Percentiles rank a stretch among this genome's conserved stretches.
Conservation (phyloP, 92 coral and sea anemone species). For the Anthopleura xanthogrammica region DNA sequence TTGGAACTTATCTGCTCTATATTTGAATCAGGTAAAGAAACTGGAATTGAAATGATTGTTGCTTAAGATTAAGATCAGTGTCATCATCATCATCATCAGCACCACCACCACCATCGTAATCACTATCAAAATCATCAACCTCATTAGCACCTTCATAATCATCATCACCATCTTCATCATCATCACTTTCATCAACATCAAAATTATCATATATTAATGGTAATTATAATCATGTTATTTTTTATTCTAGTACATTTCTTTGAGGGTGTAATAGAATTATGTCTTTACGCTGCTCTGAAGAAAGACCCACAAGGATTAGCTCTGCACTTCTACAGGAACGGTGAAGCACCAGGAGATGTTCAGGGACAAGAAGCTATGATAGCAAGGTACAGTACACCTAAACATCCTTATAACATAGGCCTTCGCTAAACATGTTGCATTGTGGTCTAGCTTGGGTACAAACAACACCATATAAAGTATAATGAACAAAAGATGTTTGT, state of each 20-base stretch:
- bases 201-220: not conserved
- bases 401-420: not conserved
- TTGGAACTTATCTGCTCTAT: slow-evolving; percentile 77
- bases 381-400: slow-evolving; percentile 54
- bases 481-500: too few relatives aligned
- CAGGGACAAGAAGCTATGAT: slow-evolving; percentile 88
- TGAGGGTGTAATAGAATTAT: slow-evolving; percentile 84
- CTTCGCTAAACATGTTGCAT: too few relatives aligned
- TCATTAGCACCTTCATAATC: not conserved
- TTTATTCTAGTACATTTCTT: slow-evolving; percentile 69
- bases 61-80: too few relatives aligned
- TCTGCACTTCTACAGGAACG: slow-evolving; percentile 85
- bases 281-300: slow-evolving; percentile 80
- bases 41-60: not conserved
- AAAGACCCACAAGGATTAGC: slow-evolving; percentile 93
- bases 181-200: not conserved
- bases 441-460: too few relatives aligned
- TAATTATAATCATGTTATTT: not conserved
- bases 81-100: too few relatives aligned
- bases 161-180: not conserved
- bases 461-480: not conserved
- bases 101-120: too few relatives aligned
- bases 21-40: slow-evolving; percentile 86
- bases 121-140: not conserved
- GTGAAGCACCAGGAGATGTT: slow-evolving; percentile 74